These are phyloP conservation scores for Poeciliopsis turrubarensis DNA, from an alignment of 2,113 vertebrate genomes.

Conservation along the genomic window DNA sequence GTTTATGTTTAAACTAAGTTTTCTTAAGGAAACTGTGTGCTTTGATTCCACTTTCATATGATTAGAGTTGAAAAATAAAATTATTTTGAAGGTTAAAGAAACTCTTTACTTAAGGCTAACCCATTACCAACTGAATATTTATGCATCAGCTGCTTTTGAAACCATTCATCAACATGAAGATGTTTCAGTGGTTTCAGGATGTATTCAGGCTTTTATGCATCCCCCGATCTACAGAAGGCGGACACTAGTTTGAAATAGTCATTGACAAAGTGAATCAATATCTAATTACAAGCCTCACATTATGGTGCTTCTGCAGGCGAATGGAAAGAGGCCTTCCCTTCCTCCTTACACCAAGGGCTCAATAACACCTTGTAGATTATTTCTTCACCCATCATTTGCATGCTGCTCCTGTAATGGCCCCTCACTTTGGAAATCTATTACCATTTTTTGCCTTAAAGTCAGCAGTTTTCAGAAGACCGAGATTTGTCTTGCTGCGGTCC, in stretches of 20 bases:
- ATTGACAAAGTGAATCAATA: constrained; percentile 86
- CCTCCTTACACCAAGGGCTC: constrained; percentile 61
- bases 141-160: constrained; percentile 8
- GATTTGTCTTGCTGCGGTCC: constrained; percentile 63
- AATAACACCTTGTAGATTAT: constrained; percentile 75
- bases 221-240: constrained; percentile 59
- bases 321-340: constrained; percentile 59
- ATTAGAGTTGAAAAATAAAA: no score
- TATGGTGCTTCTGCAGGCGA: constrained; percentile 56
- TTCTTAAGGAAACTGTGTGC: no score
- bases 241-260: constrained; percentile 71
- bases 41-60: no score
- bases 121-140: no score
- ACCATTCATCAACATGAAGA: constrained; percentile 53
- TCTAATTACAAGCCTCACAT: constrained; percentile 85
- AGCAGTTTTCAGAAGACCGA: constrained; percentile 66
- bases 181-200: constrained; percentile 71
- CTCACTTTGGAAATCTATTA: constrained; percentile 63
- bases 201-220: constrained; percentile 73
- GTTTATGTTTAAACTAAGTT: no score
- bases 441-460: constrained; percentile 61
- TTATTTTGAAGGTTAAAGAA: not conserved
- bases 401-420: constrained; percentile 67
- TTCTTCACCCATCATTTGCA: constrained; percentile 78
- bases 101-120: no score